phyloP scores from a whole-genome alignment of 2,113 vertebrate genomes.

The Synchiropus splendidus region DNA sequence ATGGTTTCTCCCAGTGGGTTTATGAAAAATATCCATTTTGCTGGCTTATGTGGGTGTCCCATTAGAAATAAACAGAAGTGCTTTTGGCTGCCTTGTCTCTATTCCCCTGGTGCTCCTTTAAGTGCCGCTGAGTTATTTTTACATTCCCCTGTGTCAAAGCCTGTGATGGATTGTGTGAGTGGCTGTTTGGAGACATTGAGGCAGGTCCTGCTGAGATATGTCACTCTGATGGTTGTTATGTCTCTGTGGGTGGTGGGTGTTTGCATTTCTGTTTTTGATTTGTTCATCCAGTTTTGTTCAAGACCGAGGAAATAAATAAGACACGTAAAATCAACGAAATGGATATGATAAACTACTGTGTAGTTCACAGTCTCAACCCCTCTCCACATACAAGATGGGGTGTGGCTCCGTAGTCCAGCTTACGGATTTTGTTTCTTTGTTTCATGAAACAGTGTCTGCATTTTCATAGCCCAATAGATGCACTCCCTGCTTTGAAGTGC shows the following conservation, averaged over 20 bases:
- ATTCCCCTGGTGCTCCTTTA: slow-evolving; percentile 42
- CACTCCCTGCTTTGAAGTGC: too few species aligned
- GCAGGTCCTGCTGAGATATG: slow-evolving; percentile 44
- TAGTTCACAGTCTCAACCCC: too few species aligned
- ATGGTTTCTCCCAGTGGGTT: slow-evolving; percentile 33
- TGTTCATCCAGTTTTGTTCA: too few species aligned
- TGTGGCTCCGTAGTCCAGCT: too few species aligned
- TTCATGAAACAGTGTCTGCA: too few species aligned
- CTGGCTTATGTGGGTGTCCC: slow-evolving; percentile 37
- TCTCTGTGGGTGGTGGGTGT: slow-evolving; percentile 1
- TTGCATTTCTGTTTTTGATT: slow-evolving; percentile 16
- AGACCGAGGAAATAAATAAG: too few species aligned
- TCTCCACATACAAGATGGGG: too few species aligned
- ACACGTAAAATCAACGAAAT: background rate
- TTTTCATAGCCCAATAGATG: too few species aligned
- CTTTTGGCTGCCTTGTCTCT: slow-evolving; percentile 43
- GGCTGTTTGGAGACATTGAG: slow-evolving; percentile 32
- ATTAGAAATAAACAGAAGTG: slow-evolving; percentile 48
- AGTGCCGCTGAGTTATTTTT: slow-evolving; percentile 54
- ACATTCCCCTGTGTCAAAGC: slow-evolving; percentile 40
- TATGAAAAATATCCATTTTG: slow-evolving; percentile 28
- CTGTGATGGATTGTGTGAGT: slow-evolving; percentile 33
- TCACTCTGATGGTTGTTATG: slow-evolving; percentile 17
- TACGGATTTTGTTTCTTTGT: too few species aligned
- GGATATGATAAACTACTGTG: too few species aligned